Percentiles rank a stretch among this genome's conserved stretches.
phyloP scores from a whole-genome alignment of 1,140 invertebrate species.

The Planococcus citri region DNA sequence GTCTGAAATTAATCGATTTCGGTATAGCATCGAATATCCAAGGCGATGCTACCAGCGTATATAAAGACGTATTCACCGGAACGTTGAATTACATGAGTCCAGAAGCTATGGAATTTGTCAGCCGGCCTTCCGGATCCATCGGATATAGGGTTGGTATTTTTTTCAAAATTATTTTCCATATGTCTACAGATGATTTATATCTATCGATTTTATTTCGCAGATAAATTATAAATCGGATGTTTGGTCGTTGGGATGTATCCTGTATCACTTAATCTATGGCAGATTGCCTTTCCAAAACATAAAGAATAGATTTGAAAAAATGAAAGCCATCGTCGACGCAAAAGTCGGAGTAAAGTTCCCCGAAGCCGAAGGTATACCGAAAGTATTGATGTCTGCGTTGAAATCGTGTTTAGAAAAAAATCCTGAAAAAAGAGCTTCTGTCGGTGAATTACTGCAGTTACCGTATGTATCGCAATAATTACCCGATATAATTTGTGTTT shows the following conservation, averaged over 20 bases:
- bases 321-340: slow-evolving; percentile 69
- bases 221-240: slow-evolving; percentile 88
- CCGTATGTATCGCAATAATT: not conserved
- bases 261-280: slow-evolving; percentile 86
- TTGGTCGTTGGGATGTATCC: slow-evolving; percentile 94
- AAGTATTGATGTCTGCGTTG: slow-evolving; percentile 24
- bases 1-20: slow-evolving; percentile 93
- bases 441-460: slow-evolving; percentile 27
- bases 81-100: slow-evolving; percentile 96
- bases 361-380: slow-evolving; percentile 23
- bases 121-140: slow-evolving; percentile 7
- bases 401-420: slow-evolving; percentile 27
- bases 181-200: not conserved
- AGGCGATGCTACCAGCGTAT: slow-evolving; percentile 76
- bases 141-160: slow-evolving; percentile 10
- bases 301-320: slow-evolving; percentile 56
- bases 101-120: slow-evolving; percentile 61
- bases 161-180: not conserved
- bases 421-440: slow-evolving; percentile 28
- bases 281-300: slow-evolving; percentile 83
- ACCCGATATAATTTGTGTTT: too few relatives aligned
- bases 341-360: slow-evolving; percentile 64
- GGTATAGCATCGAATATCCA: slow-evolving; percentile 88
- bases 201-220: slow-evolving; percentile 36
- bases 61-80: slow-evolving; percentile 66